phyloP scores from a whole-genome alignment of 2,113 vertebrate genomes.

The Malaclemys terrapin region DNA sequence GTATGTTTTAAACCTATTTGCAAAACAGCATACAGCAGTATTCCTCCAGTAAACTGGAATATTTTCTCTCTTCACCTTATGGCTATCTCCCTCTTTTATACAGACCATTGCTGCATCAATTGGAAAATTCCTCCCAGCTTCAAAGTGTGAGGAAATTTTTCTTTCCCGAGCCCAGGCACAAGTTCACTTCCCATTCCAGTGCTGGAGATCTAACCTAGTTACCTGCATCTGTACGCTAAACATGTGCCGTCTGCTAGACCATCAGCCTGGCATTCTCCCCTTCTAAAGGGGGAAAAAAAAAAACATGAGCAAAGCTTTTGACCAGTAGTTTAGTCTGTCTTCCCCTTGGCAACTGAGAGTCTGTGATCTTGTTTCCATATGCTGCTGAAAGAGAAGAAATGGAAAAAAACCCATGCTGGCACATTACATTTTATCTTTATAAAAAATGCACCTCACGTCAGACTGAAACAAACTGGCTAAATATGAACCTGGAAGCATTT shows the following conservation, averaged over 20 bases:
- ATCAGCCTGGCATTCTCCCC: background rate
- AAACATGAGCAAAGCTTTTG: background rate
- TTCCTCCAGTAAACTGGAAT: background rate
- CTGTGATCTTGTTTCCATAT: background rate
- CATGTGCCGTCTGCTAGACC: fast-evolving
- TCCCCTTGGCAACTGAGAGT: slow-evolving; percentile 25
- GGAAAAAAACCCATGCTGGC: slow-evolving; percentile 22
- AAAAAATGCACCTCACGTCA: slow-evolving; percentile 7
- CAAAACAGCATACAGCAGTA: background rate
- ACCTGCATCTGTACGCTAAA: background rate
- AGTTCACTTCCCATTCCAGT: background rate
- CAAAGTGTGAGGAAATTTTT: background rate
- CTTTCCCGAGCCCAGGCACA: background rate
- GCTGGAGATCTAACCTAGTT: background rate
- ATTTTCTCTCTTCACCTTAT: background rate
- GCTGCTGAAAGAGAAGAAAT: slow-evolving; percentile 25
- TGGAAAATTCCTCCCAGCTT: background rate
- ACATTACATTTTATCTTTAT: background rate
- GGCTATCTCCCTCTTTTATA: background rate
- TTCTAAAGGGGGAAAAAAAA: background rate
- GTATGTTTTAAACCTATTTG: background rate
- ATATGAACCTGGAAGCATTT: background rate
- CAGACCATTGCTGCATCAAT: background rate
- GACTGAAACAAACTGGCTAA: background rate
- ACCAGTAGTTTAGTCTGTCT: background rate